Conservation (phyloP, 1,140 invertebrate genomes). For the Philotrypesis tridentata region DNA sequence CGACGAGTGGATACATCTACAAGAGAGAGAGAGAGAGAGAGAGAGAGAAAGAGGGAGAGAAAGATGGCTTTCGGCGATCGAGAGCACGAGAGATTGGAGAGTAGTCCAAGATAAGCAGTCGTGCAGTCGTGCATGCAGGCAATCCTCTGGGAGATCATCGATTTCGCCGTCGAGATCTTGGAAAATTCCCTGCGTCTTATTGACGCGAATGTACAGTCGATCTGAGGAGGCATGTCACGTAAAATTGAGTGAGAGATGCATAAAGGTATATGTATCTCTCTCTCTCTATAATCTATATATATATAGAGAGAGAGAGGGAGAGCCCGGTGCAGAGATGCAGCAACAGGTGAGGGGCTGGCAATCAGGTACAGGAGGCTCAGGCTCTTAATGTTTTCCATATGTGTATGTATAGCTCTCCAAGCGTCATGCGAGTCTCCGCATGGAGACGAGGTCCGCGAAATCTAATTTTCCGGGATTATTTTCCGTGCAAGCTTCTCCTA, state of each 20-base stretch:
- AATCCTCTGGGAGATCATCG: too few species aligned
- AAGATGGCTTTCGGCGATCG: too few species aligned
- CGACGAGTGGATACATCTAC: background rate
- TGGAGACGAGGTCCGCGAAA: too few species aligned
- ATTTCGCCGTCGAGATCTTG: too few species aligned
- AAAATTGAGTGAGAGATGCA: background rate
- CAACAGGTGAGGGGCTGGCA: constrained; percentile 70
- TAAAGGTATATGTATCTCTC: too few species aligned
- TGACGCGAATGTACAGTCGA: too few species aligned
- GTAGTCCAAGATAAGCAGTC: too few species aligned
- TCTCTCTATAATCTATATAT: too few species aligned
- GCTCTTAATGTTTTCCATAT: background rate
- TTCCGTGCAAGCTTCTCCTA: background rate
- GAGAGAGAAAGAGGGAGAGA: too few species aligned
- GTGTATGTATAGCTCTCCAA: background rate
- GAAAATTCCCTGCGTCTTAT: too few species aligned
- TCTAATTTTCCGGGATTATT: background rate
- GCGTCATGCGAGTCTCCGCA: background rate
- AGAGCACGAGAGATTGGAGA: too few species aligned
- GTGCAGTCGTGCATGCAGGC: too few species aligned
- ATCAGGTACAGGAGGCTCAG: background rate
- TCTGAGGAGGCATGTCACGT: background rate
- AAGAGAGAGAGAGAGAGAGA: background rate
- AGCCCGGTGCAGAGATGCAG: constrained; percentile 30
- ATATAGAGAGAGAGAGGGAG: background rate